These are phyloP conservation scores for Ips typographus DNA, from an alignment of 1,140 invertebrate species.

Conservation along the genomic window DNA sequence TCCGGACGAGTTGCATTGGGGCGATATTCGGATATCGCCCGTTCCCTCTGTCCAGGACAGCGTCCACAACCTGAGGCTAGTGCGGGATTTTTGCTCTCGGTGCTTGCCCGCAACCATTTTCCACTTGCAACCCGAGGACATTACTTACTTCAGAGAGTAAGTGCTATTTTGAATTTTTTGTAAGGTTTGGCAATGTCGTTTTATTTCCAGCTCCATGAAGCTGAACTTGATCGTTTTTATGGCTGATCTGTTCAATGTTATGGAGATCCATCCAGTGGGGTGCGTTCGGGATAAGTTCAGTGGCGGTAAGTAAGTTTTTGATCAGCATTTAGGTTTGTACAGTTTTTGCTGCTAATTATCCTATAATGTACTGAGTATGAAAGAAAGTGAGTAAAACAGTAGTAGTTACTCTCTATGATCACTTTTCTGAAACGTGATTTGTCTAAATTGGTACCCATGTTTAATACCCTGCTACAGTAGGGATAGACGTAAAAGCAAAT, in stretches of 20 bases:
- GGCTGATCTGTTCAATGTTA: slow-evolving; percentile 92
- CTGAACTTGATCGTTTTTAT: slow-evolving; percentile 92
- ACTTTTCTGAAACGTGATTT: too few species aligned
- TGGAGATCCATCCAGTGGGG: slow-evolving; percentile 91
- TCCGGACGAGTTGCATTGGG: slow-evolving; percentile 80
- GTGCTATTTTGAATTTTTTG: slow-evolving; percentile 28
- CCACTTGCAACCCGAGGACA: slow-evolving; percentile 94
- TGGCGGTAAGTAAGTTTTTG: slow-evolving; percentile 52
- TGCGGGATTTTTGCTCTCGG: slow-evolving; percentile 84
- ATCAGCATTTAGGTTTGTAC: neutral
- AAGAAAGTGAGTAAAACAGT: too few species aligned
- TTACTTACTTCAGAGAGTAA: slow-evolving; percentile 92
- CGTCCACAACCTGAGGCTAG: slow-evolving; percentile 88
- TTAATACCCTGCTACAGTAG: too few species aligned
- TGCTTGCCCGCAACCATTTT: slow-evolving; percentile 87
- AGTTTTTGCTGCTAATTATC: too few species aligned
- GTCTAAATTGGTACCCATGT: too few species aligned
- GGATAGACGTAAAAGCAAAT: too few species aligned
- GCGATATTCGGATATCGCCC: slow-evolving; percentile 49
- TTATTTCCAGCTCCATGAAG: slow-evolving; percentile 76
- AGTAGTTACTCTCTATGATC: too few species aligned
- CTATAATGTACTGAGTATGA: neutral
- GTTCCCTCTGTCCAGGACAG: slow-evolving; percentile 78
- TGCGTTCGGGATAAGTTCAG: slow-evolving; percentile 68
- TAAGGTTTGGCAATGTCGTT: neutral